These are phyloP conservation scores for Muscicapa adusta DNA, from an alignment of 2,113 vertebrate genomes.

Conservation along the genomic window DNA sequence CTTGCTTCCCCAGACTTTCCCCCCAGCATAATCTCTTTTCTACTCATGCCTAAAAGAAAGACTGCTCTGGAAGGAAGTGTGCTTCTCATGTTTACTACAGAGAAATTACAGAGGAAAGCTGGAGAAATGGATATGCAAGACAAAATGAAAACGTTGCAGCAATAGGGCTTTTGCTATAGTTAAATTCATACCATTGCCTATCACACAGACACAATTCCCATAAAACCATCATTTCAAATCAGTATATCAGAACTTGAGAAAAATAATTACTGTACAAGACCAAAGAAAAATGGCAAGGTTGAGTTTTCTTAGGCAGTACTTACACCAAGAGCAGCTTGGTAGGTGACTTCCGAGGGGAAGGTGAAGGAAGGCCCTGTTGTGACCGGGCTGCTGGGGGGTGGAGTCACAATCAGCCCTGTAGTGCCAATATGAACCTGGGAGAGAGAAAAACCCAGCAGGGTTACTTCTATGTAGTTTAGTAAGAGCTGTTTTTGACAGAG, in stretches of 20 bases:
- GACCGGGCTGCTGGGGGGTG: conserved; percentile 95
- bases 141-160: background rate
- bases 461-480: background rate
- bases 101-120: background rate
- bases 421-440: conserved; percentile 96
- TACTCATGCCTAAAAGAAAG: background rate
- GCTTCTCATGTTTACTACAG: background rate
- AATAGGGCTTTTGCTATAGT: background rate
- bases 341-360: conserved; percentile 88
- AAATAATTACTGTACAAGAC: background rate
- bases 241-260: background rate
- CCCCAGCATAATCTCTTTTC: background rate
- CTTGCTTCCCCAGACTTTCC: background rate
- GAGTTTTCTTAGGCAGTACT: conserved; percentile 46
- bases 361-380: conserved; percentile 91
- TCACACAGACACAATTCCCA: background rate
- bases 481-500: background rate
- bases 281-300: background rate
- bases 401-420: conserved; percentile 93
- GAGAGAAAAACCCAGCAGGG: background rate
- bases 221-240: background rate
- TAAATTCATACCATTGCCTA: background rate
- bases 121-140: background rate
- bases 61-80: background rate
- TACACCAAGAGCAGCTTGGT: conserved; percentile 80